Evolutionary conservation across 2,888 invertebrate genomes (phyloP), one percentile per base, ranked within the genome.

Genomic region (Zaprionus lineosus): DNA sequence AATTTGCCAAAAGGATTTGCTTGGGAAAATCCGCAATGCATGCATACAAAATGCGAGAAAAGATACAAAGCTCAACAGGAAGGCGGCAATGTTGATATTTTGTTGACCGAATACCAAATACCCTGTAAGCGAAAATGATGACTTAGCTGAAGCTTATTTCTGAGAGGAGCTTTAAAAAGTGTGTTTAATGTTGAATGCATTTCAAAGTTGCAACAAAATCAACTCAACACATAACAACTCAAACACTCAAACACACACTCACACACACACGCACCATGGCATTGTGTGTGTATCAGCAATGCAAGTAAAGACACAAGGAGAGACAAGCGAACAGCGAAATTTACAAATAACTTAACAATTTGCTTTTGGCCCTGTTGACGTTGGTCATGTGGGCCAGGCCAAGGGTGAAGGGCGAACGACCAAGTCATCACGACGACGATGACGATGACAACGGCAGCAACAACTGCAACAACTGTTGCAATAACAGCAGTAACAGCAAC

Each of bases 311-410:
- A 47, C 33, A 34, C 31, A 65, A 44, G 24, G 41, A 70, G 53
- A 47, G 60, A n/a, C n/a, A n/a, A 65, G 37, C 47, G 70, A 60
- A 77, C 81, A 75, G 43, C 62, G 62, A 76, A 69, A 64, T 75
- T 79, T 76, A 81, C 85, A 81, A 81, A 85, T 81, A 81, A 85
- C 68, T 81, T 85, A 85, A 81, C 84, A 81, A 85, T 81, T 81
- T 85, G 81, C 81, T 81, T 71, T 75, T 76, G 65, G 79, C 81
- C 58, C 59, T 66, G 65, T 62, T 67, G 57, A 72, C 47, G 48
- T 56, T 44, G 18, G 33, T 47, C 44, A 46, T 48, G 39, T 51
- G 33, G 24, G 24, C 24, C 24, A 24, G 53, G 69, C 62, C 47
- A 68, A 73, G 69, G 58, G 63, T 73, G 68, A 60, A 64, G 62